phyloP scores from a whole-genome alignment of 2,888 invertebrate species.

The Polydrusus tereticollis region DNA sequence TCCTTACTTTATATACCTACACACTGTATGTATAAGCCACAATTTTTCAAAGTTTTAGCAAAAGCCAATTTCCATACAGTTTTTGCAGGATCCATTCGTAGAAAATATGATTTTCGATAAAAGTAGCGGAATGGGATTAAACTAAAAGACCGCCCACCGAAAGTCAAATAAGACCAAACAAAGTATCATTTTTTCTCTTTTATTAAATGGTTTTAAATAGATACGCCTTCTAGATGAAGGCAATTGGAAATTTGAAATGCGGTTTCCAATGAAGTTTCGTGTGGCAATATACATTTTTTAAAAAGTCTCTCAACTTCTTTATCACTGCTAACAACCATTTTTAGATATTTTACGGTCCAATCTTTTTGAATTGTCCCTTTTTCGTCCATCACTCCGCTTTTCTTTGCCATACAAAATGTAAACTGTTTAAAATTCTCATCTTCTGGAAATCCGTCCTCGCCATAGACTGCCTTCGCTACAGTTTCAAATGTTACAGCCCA shows the following conservation, averaged over 20 bases:
- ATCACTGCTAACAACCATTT: slow-evolving; percentile 64
- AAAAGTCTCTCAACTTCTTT: slow-evolving; percentile 59
- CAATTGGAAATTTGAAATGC: slow-evolving; percentile 64
- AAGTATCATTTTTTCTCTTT: too few relatives aligned
- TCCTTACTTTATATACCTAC: too few relatives aligned
- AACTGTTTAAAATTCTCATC: slow-evolving; percentile 68
- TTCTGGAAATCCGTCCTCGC: slow-evolving; percentile 65
- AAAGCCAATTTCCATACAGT: too few relatives aligned
- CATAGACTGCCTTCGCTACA: slow-evolving; percentile 61
- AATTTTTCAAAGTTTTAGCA: too few relatives aligned
- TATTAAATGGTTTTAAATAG: neutral
- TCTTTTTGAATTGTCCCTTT: slow-evolving; percentile 58
- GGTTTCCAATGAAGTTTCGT: slow-evolving; percentile 61
- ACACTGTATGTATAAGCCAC: too few relatives aligned
- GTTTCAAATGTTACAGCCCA: neutral
- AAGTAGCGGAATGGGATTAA: too few relatives aligned
- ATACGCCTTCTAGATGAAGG: slow-evolving; percentile 57
- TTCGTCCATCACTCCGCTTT: slow-evolving; percentile 67
- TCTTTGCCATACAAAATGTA: slow-evolving; percentile 68
- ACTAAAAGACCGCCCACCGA: too few relatives aligned
- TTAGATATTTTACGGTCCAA: slow-evolving; percentile 65
- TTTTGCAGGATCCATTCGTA: too few relatives aligned
- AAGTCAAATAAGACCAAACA: too few relatives aligned
- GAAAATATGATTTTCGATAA: too few relatives aligned
- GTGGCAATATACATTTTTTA: slow-evolving; percentile 44